Conservation (phyloP, 2,888 invertebrate species). For the Tipula helvola region DNA sequence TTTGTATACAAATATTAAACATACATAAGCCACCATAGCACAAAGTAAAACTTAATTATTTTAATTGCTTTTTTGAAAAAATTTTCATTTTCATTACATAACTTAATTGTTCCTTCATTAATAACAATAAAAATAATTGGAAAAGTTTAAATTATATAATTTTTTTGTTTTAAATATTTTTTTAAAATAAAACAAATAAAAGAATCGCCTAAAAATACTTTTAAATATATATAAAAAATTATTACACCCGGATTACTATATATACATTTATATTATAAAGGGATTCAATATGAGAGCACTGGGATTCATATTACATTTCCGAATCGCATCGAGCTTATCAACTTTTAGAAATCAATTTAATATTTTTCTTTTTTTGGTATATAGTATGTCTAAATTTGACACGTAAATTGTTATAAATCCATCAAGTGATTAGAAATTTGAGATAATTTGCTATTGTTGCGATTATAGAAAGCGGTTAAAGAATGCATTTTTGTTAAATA, state of each 20-base stretch:
- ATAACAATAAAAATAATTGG: background rate
- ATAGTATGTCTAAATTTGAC: background rate
- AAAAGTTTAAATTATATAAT: background rate
- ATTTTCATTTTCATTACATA: background rate
- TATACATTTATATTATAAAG: background rate
- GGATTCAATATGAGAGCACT: background rate
- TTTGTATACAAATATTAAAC: background rate
- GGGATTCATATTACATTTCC: constrained; percentile 4
- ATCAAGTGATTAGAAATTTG: constrained; percentile 4
- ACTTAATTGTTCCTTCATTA: background rate
- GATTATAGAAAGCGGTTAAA: background rate
- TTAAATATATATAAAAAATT: background rate
- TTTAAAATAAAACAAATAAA: background rate
- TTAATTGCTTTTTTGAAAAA: background rate
- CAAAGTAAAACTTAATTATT: background rate
- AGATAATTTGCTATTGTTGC: background rate
- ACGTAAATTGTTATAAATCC: background rate
- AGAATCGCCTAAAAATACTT: background rate
- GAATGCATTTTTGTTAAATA: background rate
- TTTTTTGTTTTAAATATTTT: background rate
- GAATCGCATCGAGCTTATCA: background rate
- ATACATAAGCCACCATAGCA: background rate
- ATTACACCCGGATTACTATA: background rate
- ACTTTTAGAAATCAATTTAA: background rate
- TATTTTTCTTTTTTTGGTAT: background rate